These are phyloP conservation scores for Tinamus guttatus DNA, from an alignment of 2,113 vertebrate genomes.

Conservation along the genomic window DNA sequence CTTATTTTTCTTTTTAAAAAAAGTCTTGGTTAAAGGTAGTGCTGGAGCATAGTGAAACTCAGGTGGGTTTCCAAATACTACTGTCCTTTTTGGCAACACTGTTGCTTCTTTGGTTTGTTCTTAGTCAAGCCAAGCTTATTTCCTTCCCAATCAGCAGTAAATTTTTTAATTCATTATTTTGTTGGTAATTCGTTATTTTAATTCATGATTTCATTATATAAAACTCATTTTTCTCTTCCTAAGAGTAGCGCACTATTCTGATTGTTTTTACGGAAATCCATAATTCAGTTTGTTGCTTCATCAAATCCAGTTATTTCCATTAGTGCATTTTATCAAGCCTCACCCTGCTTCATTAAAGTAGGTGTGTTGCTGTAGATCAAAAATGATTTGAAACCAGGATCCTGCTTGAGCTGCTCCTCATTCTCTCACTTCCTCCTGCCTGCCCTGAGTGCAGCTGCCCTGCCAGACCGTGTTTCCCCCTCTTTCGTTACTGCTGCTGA, in stretches of 20 bases:
- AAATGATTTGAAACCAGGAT: background rate
- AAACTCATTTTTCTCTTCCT: background rate
- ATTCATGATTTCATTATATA: background rate
- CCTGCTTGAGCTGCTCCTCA: slow-evolving; percentile 1
- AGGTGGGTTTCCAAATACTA: background rate
- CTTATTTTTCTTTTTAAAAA: background rate
- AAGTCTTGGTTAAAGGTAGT: background rate
- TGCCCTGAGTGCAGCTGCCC: background rate
- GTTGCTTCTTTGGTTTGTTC: background rate
- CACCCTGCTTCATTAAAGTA: background rate
- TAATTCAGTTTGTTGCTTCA: background rate
- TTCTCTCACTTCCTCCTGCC: slow-evolving; percentile 6
- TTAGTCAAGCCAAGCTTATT: background rate
- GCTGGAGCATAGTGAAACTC: background rate
- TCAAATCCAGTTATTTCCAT: background rate
- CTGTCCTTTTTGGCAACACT: background rate
- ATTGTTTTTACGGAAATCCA: background rate
- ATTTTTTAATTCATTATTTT: background rate
- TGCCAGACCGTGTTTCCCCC: background rate
- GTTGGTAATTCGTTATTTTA: background rate
- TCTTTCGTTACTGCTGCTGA: background rate
- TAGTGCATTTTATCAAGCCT: background rate
- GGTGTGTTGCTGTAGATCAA: background rate
- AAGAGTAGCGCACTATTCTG: no score
- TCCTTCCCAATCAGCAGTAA: background rate